Evolutionary conservation across 1,140 invertebrate genomes (phyloP).

Genomic region (Dysdera silvatica): DNA sequence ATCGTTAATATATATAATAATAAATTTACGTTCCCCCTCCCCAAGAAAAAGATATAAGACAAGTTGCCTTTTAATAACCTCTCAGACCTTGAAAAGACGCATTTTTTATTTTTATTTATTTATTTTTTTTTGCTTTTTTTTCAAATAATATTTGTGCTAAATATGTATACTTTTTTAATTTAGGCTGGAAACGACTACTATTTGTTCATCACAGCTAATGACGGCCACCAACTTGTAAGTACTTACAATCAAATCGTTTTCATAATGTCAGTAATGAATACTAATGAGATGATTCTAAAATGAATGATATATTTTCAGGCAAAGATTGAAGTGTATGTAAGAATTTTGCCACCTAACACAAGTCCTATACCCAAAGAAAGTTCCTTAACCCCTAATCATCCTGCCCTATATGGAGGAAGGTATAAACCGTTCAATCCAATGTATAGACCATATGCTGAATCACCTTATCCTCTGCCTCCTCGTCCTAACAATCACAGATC

Average conservation of each 20-base stretch:
- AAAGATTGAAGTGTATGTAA: slow-evolving; percentile 25
- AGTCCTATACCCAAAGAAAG: background rate
- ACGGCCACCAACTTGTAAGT: slow-evolving; percentile 48
- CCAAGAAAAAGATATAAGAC: too few relatives aligned
- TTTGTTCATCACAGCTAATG: slow-evolving; percentile 60
- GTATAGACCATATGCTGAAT: too few relatives aligned
- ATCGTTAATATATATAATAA: too few relatives aligned
- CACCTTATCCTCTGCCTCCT: background rate
- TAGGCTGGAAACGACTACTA: slow-evolving; percentile 60
- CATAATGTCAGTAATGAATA: background rate
- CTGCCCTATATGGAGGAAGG: too few relatives aligned
- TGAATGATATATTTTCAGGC: slow-evolving; percentile 8
- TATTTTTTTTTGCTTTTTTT: too few relatives aligned
- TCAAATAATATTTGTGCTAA: too few relatives aligned
- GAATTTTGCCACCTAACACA: slow-evolving; percentile 9
- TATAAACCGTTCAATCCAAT: too few relatives aligned
- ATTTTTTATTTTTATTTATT: too few relatives aligned
- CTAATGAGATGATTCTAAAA: background rate
- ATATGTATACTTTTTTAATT: slow-evolving; percentile 38
- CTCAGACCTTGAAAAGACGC: too few relatives aligned
- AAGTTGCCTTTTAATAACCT: too few relatives aligned
- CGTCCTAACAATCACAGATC: background rate
- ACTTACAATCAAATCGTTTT: background rate
- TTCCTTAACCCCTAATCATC: background rate
- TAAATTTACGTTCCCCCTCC: too few relatives aligned